A percentile compares a stretch with the other conserved stretches of the same genome.
Conservation (phyloP, 2,113 vertebrate genomes). For the Meles meles region DNA sequence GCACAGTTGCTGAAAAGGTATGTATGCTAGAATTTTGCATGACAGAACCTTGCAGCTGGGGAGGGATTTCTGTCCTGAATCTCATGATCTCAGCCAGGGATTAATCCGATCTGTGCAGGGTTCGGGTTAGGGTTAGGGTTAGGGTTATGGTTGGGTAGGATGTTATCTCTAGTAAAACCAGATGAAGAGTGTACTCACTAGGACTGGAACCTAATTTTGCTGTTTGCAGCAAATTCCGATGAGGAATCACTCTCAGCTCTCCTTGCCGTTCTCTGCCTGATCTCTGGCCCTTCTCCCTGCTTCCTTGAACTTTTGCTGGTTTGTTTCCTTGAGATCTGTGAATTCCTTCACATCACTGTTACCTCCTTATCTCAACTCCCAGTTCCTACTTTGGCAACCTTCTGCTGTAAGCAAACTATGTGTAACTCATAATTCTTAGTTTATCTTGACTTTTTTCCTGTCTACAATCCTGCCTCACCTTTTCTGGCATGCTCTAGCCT, state of each 20-base stretch:
- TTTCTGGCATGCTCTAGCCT: background rate
- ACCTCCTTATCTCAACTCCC: background rate
- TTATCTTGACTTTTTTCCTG: background rate
- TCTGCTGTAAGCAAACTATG: background rate
- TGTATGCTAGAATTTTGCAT: conserved; percentile 40
- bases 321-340: background rate
- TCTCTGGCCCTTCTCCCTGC: background rate
- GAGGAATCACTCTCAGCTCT: background rate
- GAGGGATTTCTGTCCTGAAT: background rate
- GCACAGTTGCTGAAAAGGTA: conserved; percentile 72
- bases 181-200: background rate
- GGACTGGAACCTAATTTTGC: background rate
- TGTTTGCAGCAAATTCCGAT: background rate
- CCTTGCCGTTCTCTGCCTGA: background rate
- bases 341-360: background rate
- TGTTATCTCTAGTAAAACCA: background rate
- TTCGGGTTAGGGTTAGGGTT: too few species aligned
- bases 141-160: background rate
- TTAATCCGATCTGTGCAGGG: background rate
- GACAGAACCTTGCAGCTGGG: background rate
- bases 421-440: background rate
- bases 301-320: background rate
- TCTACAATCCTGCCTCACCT: background rate
- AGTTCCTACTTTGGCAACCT: background rate
- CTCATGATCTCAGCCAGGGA: background rate